phyloP scores from a whole-genome alignment of 2,797 vertebrate species.

The Muscicapa striata region DNA sequence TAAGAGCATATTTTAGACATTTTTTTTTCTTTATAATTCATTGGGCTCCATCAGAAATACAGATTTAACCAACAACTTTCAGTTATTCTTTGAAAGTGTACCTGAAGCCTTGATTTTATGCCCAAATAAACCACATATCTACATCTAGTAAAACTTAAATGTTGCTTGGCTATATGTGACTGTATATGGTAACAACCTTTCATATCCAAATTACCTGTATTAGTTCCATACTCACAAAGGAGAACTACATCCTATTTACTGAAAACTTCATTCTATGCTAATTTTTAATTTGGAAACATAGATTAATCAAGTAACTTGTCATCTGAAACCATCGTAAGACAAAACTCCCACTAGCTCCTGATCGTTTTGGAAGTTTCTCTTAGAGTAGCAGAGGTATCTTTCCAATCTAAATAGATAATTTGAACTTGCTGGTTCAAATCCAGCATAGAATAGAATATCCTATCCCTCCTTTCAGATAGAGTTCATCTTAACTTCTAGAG shows the following conservation, averaged over 20 bases:
- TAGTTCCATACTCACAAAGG: neutral
- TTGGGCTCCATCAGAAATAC: neutral
- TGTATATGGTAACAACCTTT: neutral
- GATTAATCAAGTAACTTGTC: neutral
- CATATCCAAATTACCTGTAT: neutral
- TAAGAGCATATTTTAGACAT: rapidly evolving
- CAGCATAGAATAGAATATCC: neutral
- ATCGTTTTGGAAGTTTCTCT: neutral
- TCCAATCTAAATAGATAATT: neutral
- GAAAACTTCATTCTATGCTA: neutral
- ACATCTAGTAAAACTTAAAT: neutral
- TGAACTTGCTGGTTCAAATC: neutral
- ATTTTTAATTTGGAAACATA: neutral
- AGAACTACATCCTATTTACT: neutral
- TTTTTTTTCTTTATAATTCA: neutral
- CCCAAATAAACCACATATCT: neutral
- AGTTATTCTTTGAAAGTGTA: neutral
- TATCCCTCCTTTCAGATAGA: neutral
- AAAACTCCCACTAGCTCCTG: neutral
- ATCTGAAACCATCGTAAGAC: neutral
- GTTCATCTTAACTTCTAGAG: neutral
- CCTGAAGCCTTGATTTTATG: neutral
- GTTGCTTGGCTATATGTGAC: neutral
- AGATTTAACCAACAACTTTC: neutral
- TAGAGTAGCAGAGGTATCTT: neutral